These are phyloP conservation scores for Pocillopora verrucosa DNA, from an alignment of 64 coral and sea anemone genomes.

Conservation along the genomic window DNA sequence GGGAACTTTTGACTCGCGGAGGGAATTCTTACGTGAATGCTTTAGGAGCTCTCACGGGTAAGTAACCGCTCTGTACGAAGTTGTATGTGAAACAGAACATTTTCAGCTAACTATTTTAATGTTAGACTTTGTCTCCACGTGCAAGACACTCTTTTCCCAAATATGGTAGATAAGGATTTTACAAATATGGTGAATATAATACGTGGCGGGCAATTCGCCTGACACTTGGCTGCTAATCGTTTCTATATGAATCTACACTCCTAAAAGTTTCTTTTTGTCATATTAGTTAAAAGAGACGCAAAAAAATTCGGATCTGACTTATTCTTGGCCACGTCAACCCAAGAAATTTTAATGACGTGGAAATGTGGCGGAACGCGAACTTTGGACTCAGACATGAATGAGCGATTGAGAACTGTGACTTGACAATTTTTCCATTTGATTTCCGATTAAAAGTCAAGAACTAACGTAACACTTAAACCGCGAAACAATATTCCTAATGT, in stretches of 20 bases:
- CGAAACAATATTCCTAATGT: neutral
- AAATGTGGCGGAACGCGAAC: neutral
- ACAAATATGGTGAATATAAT: slow-evolving; percentile 43
- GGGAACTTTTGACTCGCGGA: slow-evolving; percentile 77
- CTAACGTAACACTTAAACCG: neutral
- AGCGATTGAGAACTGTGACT: neutral
- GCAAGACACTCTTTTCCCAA: slow-evolving; percentile 49
- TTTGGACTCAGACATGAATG: slow-evolving; percentile 5
- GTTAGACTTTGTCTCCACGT: slow-evolving; percentile 32
- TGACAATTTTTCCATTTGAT: slow-evolving; percentile 12
- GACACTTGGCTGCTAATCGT: neutral
- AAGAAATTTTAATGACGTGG: slow-evolving; percentile 23
- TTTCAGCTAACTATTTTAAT: slow-evolving; percentile 2
- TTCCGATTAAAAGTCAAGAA: neutral
- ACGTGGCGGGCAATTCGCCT: slow-evolving; percentile 21
- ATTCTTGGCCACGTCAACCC: slow-evolving; percentile 26
- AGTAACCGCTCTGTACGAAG: neutral
- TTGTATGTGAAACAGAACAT: too few relatives aligned
- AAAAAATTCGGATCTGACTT: neutral
- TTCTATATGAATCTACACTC: neutral
- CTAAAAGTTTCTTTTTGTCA: neutral
- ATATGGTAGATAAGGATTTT: neutral
- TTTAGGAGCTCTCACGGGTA: slow-evolving; percentile 91
- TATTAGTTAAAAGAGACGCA: neutral
- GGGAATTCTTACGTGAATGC: slow-evolving; percentile 85